phyloP scores from a whole-genome alignment of 2,888 invertebrate genomes.

The Drosophila demipolita region DNA sequence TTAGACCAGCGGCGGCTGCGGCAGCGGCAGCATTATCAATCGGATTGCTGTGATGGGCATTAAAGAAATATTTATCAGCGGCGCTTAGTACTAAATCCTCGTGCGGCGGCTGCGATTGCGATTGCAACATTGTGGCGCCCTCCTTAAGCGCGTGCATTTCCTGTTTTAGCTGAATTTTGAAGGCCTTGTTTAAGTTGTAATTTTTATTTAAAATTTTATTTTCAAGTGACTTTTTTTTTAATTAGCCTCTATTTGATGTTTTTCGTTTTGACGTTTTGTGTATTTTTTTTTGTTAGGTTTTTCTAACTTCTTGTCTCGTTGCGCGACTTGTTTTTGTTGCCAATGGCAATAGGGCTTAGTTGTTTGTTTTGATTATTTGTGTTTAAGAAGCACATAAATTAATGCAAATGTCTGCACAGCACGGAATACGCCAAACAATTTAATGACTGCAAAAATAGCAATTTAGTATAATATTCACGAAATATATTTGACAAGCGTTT shows the following conservation, averaged over 20 bases:
- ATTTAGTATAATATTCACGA: slow-evolving; percentile 4
- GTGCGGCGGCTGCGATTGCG: slow-evolving; percentile 54
- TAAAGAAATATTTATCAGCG: slow-evolving; percentile 76
- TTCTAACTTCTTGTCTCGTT: slow-evolving; percentile 15
- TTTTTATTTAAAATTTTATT: slow-evolving; percentile 2
- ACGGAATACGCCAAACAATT: slow-evolving; percentile 42
- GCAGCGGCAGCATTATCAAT: slow-evolving; percentile 85
- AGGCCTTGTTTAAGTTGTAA: slow-evolving; percentile 24
- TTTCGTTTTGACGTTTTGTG: slow-evolving; percentile 8
- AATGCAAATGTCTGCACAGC: slow-evolving; percentile 49
- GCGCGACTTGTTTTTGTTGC: slow-evolving; percentile 58
- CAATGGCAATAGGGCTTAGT: slow-evolving; percentile 70
- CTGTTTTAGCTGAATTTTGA: slow-evolving; percentile 76
- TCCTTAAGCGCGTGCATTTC: slow-evolving; percentile 80
- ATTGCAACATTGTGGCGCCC: slow-evolving; percentile 78
- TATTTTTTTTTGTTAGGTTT: slow-evolving; percentile 12
- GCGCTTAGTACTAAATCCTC: slow-evolving; percentile 58
- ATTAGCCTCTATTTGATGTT: neutral
- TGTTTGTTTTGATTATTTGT: slow-evolving; percentile 45
- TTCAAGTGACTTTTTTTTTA: slow-evolving; percentile 1
- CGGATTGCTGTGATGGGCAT: slow-evolving; percentile 86
- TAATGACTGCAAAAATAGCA: slow-evolving; percentile 12
- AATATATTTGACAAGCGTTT: neutral
- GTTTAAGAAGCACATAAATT: slow-evolving; percentile 65
- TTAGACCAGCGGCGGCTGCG: slow-evolving; percentile 82